Base-by-base conservation (phyloP, 2,888 invertebrate genomes). In the Habrosyne pyritoides region DNA sequence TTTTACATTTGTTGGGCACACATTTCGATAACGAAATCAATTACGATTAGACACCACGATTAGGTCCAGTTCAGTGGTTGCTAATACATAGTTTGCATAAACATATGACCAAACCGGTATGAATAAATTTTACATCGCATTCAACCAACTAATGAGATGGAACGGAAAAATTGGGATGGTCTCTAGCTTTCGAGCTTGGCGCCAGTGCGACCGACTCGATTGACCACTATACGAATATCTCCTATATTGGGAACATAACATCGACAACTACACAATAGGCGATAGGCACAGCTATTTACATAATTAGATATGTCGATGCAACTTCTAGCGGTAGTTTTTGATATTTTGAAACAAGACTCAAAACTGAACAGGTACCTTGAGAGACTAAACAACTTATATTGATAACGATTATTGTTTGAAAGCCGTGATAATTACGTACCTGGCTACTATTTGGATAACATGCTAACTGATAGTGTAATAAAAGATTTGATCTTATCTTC, bases 1-100 rank as follows among this genome's bases (percentile, higher is more conserved):
- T 69, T 60, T 55, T 60, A 60, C 71, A 68, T 68, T 53, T 64
- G 67, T 66, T 71, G 62, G 71, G 68, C 70, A 66, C 71, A 71
- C 68, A 69, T 76, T 75, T 72, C 69, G 78, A 76, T 76, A 75
- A 74, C 71, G 71, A 77, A 79, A 81, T 81, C 80, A 75, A 79
- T 77, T 73, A 76, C 79, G 71, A 79, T 76, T 72, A 73, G 75
- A 68, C 69, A 69, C 71, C 71, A 70, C 76, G 79, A 79, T 81
- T 79, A 79, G 77, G 71, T 67, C 70, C 73, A 76, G 73, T 80
- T 71, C 72, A 76, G 71, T 75, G 73, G 68, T 69, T 68, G 75
- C 72, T 71, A 72, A 71, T 76, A 75, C 75, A 71, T 76, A 75
- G 75, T 83, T 83, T 83, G 83, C 82, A 83, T 84, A 84, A 79